phyloP scores from a whole-genome alignment of 2,888 invertebrate genomes.

The Megamerina dolium region DNA sequence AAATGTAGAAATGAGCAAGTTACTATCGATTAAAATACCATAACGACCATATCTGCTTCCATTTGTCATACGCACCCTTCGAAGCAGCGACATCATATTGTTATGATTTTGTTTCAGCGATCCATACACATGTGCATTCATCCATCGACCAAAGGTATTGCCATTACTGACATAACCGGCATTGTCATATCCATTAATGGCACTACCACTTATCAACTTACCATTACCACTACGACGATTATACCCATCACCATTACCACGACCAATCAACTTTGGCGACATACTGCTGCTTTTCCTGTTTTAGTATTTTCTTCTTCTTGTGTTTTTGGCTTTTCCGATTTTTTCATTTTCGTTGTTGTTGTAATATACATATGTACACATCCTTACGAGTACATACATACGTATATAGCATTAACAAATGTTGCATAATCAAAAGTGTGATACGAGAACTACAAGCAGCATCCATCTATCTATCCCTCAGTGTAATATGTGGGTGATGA shows the following conservation, averaged over 20 bases:
- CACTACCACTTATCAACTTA: neutral
- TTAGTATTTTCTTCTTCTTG: constrained; percentile 1
- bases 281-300: neutral
- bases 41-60: constrained; percentile 1
- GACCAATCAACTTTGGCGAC: neutral
- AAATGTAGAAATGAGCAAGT: neutral
- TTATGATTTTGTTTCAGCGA: too few species aligned
- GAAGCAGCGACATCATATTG: too few species aligned
- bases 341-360: neutral
- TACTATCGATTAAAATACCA: constrained; percentile 10
- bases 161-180: too few species aligned
- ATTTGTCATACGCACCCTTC: neutral
- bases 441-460: neutral
- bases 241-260: neutral
- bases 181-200: neutral
- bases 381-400: too few species aligned
- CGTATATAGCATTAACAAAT: too few species aligned
- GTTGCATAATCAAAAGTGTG: neutral
- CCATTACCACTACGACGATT: neutral
- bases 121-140: too few species aligned
- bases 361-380: too few species aligned
- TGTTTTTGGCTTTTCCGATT: neutral
- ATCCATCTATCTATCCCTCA: neutral
- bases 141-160: too few species aligned
- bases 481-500: neutral